Percentiles rank a stretch among this genome's conserved stretches.
Evolutionary conservation across 2,113 vertebrate species (phyloP).

Genomic region (Thermophis baileyi): DNA sequence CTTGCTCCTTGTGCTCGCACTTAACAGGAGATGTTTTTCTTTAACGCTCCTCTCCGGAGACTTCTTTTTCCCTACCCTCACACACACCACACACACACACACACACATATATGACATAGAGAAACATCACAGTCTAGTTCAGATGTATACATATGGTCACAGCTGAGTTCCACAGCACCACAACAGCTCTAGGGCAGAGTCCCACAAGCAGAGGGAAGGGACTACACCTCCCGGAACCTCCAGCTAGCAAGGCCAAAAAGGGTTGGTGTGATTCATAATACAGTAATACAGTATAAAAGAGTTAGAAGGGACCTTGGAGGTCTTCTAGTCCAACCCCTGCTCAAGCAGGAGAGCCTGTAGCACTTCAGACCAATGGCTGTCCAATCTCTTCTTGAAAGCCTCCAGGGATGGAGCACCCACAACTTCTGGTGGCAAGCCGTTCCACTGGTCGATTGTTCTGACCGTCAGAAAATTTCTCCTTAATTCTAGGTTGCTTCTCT

Average conservation of each 20-base stretch:
- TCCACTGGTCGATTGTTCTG: no score
- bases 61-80: not conserved
- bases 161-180: slow-evolving; percentile 27
- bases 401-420: no score
- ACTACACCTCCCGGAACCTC: not conserved
- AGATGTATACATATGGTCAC: no score
- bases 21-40: slow-evolving; percentile 51
- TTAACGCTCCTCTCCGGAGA: not conserved
- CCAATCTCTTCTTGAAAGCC: no score
- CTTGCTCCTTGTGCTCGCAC: slow-evolving; percentile 68
- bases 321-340: not conserved
- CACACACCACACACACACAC: not conserved
- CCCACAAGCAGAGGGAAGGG: not conserved
- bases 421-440: no score
- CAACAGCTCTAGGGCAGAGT: slow-evolving; percentile 17
- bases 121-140: no score
- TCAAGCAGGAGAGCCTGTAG: no score
- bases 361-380: no score
- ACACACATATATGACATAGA: no score
- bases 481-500: no score
- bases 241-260: not conserved
- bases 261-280: no score
- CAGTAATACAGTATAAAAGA: not conserved
- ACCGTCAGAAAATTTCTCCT: no score
- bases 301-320: not conserved